Evolutionary conservation across 2,113 vertebrate species (phyloP), one percentile per base, ranked within the genome.

Genomic region (Cephalopholis sonnerati): DNA sequence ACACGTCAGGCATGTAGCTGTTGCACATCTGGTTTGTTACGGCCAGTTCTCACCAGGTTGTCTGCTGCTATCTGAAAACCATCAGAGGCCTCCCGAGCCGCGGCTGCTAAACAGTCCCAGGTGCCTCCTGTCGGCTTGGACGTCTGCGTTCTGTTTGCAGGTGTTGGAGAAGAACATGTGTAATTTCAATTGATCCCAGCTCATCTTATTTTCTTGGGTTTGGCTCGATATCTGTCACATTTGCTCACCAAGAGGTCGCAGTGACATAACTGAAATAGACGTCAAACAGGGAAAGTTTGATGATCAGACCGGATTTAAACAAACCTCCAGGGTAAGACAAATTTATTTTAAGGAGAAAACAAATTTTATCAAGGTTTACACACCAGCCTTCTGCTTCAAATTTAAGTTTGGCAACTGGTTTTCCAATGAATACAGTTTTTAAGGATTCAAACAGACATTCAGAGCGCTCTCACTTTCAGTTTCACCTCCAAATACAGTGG

Each of bases 21-120:
- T 53, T 44, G 13, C 72, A 84, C 85, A 91, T 89, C 81, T 92
- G 87, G 71, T 81, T 74, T 63, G 77, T 87, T 64, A 79, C 7
- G 7, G 53, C 46, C 41, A 16, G 51, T 66, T 68, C 77, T 54
- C 81, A 71, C 44, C 67, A 62, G 69, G 77, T 62, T 63, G 67
- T 79, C 82, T 51, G 57, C 81, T 67, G 36, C 75, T 74, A 12
- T 36, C 50, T 8, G 11, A 53, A 57, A 27, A 32, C 66, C 63
- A 61, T 66, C 46, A 36, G 66, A 68, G 85, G 55, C 70, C 74
- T 78, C 12, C 27, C 18, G 55, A 18, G 29, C 32, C 44, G 51
- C 63, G 68, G 65, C 79, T 54, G 74, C 2, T 83, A 74, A 84
- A 76, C 64, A 41, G 44, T 80, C 77, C 77, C 81, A 79, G 72